Evolutionary conservation across 2,888 invertebrate genomes (phyloP).

Genomic region (Xylota sylvarum): DNA sequence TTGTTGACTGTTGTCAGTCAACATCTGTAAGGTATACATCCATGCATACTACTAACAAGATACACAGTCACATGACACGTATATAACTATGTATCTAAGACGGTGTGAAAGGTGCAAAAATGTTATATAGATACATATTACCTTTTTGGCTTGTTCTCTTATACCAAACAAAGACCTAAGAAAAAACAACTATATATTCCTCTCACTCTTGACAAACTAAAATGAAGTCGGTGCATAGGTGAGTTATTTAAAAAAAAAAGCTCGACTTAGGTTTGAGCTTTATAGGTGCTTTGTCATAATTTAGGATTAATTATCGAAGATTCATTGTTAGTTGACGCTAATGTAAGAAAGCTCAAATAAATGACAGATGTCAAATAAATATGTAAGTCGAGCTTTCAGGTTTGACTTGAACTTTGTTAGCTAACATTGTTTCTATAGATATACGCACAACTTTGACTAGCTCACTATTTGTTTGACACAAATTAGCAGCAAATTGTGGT

Average conservation of each 20-base stretch:
- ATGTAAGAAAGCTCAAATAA: background rate
- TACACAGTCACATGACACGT: slow-evolving; percentile 42
- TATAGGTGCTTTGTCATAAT: background rate
- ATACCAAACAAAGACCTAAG: slow-evolving; percentile 12
- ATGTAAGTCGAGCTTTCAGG: background rate
- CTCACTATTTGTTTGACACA: background rate
- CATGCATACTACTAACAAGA: slow-evolving; percentile 1
- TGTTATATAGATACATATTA: slow-evolving; percentile 36
- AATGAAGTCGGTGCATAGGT: slow-evolving; percentile 3
- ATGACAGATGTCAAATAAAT: background rate
- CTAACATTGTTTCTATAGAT: background rate
- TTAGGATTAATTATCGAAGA: background rate
- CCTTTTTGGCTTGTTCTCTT: slow-evolving; percentile 8
- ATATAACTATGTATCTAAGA: background rate
- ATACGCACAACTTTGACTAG: background rate
- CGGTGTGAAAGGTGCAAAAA: slow-evolving; percentile 46
- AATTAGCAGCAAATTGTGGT: background rate
- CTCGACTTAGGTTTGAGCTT: background rate
- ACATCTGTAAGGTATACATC: slow-evolving; percentile 17
- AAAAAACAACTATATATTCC: slow-evolving; percentile 6
- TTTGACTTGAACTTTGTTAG: background rate
- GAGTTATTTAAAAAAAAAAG: slow-evolving; percentile 4
- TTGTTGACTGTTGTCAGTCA: slow-evolving; percentile 26
- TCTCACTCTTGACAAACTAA: slow-evolving; percentile 15
- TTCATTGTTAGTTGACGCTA: background rate